Evolutionary conservation across 1,140 invertebrate genomes (phyloP).

Genomic region (Frieseomelitta varia): DNA sequence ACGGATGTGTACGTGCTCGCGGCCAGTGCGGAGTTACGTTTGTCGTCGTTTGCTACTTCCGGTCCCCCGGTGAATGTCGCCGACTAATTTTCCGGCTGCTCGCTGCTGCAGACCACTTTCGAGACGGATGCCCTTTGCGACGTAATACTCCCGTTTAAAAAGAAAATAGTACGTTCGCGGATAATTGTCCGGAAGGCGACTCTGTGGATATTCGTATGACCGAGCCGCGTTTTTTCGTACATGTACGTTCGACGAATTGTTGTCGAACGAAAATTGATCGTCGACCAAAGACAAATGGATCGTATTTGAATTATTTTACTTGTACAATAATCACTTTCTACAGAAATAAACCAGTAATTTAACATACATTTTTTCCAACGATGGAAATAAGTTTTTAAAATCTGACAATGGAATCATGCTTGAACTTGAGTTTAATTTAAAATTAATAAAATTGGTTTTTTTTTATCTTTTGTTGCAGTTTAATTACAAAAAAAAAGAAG

Average conservation of each 20-base stretch:
- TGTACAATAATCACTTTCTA: too few relatives aligned
- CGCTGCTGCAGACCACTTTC: slow-evolving; percentile 9
- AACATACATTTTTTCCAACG: too few relatives aligned
- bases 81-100: slow-evolving; percentile 45
- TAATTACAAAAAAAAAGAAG: too few relatives aligned
- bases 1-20: slow-evolving; percentile 21
- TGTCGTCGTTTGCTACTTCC: slow-evolving; percentile 36
- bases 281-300: too few relatives aligned
- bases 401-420: too few relatives aligned
- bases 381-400: too few relatives aligned
- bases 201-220: background rate
- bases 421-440: too few relatives aligned
- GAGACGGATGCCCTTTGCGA: slow-evolving; percentile 1
- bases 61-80: slow-evolving; percentile 13
- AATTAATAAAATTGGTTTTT: too few relatives aligned
- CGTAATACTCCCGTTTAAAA: slow-evolving; percentile 15
- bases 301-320: background rate
- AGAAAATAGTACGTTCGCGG: background rate
- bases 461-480: too few relatives aligned
- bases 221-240: background rate
- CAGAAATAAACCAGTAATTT: too few relatives aligned
- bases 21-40: background rate
- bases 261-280: background rate
- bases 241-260: background rate
- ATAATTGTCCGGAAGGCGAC: slow-evolving; percentile 22